A percentile compares a stretch with the other conserved stretches of the same genome.
phyloP scores from a whole-genome alignment of 1,140 invertebrate genomes.

The Pseudobourletiella spinata region DNA sequence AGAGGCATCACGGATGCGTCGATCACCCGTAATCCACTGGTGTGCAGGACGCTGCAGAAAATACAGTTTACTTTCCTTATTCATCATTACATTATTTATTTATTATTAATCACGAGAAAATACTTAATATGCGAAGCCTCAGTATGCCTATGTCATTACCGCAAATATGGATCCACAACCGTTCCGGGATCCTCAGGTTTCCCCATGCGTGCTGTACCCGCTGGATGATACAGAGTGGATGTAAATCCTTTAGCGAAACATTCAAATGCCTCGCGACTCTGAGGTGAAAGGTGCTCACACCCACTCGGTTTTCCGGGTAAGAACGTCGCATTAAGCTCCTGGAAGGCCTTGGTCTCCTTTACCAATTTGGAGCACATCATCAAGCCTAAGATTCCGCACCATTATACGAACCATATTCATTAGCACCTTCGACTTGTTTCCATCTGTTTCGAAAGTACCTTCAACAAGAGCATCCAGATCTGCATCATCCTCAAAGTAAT shows the following conservation, averaged over 20 bases:
- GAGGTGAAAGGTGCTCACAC: conserved; percentile 32
- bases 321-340: conserved; percentile 8
- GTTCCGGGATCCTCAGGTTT: conserved; percentile 28
- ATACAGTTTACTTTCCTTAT: not conserved
- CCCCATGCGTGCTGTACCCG: conserved; percentile 42
- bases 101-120: too few species aligned
- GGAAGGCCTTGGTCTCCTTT: conserved; percentile 20
- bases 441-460: not conserved
- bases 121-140: too few species aligned
- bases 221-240: conserved; percentile 39
- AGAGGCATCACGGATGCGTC: conserved; percentile 81
- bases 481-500: conserved; percentile 12
- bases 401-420: not conserved
- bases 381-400: not conserved
- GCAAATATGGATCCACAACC: conserved; percentile 26
- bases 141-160: too few species aligned
- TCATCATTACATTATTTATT: not conserved
- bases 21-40: conserved; percentile 59
- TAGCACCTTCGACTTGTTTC: too few species aligned
- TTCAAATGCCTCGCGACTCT: conserved; percentile 35
- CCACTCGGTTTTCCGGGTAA: conserved; percentile 8
- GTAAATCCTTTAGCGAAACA: conserved; percentile 36
- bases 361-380: conserved; percentile 7
- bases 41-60: conserved; percentile 48
- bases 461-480: conserved; percentile 1